phyloP scores from a whole-genome alignment of 2,888 invertebrate species.

The Capitulum mitella region DNA sequence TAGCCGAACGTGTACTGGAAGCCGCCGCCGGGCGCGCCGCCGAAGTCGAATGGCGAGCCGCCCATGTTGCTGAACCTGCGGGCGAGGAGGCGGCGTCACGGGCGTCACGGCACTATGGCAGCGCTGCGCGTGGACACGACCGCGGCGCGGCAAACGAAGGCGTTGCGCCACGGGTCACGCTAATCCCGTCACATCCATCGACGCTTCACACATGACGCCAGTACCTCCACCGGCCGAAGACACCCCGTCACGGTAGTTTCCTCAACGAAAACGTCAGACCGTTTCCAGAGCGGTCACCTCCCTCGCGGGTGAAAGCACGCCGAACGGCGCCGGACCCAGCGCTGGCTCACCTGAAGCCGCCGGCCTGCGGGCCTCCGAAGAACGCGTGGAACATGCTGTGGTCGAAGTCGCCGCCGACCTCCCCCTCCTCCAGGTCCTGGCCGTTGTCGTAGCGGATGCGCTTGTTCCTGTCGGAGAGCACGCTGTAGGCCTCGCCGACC shows the following conservation, averaged over 20 bases:
- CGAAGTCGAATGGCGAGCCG: background rate
- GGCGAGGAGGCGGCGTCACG: background rate
- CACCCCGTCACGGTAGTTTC: too few relatives aligned
- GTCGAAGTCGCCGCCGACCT: conserved; percentile 64
- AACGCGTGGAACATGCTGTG: conserved; percentile 77
- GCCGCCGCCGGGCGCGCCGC: conserved; percentile 31
- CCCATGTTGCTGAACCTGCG: background rate
- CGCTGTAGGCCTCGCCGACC: conserved; percentile 88
- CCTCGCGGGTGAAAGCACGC: too few relatives aligned
- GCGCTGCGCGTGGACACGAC: too few relatives aligned
- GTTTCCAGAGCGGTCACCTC: too few relatives aligned
- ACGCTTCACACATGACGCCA: too few relatives aligned
- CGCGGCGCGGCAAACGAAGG: too few relatives aligned
- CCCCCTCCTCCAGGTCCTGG: conserved; percentile 73
- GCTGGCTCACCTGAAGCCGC: conserved; percentile 27
- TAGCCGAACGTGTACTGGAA: conserved; percentile 35
- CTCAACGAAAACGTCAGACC: too few relatives aligned
- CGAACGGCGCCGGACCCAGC: background rate
- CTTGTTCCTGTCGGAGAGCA: conserved; percentile 84
- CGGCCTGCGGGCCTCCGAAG: conserved; percentile 51
- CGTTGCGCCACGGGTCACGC: too few relatives aligned
- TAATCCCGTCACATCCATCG: too few relatives aligned
- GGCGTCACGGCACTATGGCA: too few relatives aligned
- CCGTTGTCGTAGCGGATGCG: conserved; percentile 84
- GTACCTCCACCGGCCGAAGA: too few relatives aligned